These are phyloP conservation scores for Marmota flaviventris DNA, from an alignment of 2,113 vertebrate genomes.

Conservation along the genomic window DNA sequence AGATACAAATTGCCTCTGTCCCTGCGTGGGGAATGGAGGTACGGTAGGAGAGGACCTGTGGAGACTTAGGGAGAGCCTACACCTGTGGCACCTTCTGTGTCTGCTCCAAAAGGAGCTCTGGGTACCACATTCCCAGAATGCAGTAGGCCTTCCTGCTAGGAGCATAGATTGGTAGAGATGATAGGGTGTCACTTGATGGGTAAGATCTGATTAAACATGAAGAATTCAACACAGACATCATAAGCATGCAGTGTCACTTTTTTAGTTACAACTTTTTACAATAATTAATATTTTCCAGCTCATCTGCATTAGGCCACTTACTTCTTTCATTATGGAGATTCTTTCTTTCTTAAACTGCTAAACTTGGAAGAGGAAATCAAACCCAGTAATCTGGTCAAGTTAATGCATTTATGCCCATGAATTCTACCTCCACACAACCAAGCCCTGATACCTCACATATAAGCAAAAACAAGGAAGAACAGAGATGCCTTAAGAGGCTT, in stretches of 20 bases:
- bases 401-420: neutral
- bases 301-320: neutral
- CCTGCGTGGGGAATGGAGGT: neutral
- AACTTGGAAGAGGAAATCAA: conserved; percentile 65
- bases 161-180: neutral
- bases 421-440: conserved; percentile 75
- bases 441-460: conserved; percentile 68
- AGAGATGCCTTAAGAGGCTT: conserved; percentile 22
- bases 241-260: neutral
- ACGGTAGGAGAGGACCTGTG: neutral
- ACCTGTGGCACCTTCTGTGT: neutral
- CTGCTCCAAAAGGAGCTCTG: neutral
- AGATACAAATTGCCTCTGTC: neutral
- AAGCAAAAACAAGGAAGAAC: conserved; percentile 30
- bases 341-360: neutral
- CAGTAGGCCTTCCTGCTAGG: neutral
- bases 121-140: neutral
- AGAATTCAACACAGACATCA: neutral
- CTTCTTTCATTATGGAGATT: conserved; percentile 49
- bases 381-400: neutral
- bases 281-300: neutral
- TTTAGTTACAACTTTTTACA: neutral
- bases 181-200: neutral
- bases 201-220: neutral
- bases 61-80: neutral